A percentile compares a stretch with the other conserved stretches of the same genome.
These are phyloP conservation scores for Strigamia transsilvanica DNA, from an alignment of 2,888 invertebrate genomes.

Conservation along the genomic window DNA sequence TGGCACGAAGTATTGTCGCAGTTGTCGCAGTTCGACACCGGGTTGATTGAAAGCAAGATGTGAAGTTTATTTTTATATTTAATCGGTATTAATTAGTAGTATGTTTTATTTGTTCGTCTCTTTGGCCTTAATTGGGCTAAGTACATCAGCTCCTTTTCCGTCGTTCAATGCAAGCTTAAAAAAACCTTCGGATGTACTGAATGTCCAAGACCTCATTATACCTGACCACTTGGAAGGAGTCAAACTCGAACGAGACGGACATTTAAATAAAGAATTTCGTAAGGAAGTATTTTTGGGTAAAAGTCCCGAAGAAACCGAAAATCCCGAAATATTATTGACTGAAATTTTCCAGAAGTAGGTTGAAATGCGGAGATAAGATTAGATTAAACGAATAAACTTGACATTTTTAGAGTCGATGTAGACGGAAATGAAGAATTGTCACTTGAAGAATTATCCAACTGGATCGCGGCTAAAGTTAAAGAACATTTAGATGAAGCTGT, in stretches of 20 bases:
- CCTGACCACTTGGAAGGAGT: slow-evolving; percentile 66
- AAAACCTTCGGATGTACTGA: neutral
- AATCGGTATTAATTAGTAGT: neutral
- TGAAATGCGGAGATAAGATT: no score
- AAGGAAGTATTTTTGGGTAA: slow-evolving; percentile 66
- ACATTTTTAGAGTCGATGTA: slow-evolving; percentile 70
- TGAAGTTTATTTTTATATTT: neutral
- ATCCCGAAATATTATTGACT: slow-evolving; percentile 56
- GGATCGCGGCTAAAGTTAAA: slow-evolving; percentile 74
- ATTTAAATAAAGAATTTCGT: slow-evolving; percentile 65
- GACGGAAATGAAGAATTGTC: slow-evolving; percentile 70
- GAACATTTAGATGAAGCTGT: slow-evolving; percentile 75
- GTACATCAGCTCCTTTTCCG: neutral
- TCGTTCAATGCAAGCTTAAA: neutral
- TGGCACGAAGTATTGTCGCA: no score
- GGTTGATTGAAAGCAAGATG: neutral
- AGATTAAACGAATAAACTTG: neutral
- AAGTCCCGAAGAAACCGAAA: slow-evolving; percentile 59
- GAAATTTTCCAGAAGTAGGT: slow-evolving; percentile 57
- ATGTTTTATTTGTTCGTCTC: neutral
- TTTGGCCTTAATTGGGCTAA: neutral
- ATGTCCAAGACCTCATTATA: slow-evolving; percentile 60
- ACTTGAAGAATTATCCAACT: slow-evolving; percentile 72
- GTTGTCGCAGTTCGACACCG: neutral
- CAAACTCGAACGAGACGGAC: slow-evolving; percentile 66